A percentile compares a stretch with the other conserved stretches of the same genome.
These are phyloP conservation scores for Mystacides longicornis DNA, from an alignment of 2,888 invertebrate genomes.

Conservation along the genomic window DNA sequence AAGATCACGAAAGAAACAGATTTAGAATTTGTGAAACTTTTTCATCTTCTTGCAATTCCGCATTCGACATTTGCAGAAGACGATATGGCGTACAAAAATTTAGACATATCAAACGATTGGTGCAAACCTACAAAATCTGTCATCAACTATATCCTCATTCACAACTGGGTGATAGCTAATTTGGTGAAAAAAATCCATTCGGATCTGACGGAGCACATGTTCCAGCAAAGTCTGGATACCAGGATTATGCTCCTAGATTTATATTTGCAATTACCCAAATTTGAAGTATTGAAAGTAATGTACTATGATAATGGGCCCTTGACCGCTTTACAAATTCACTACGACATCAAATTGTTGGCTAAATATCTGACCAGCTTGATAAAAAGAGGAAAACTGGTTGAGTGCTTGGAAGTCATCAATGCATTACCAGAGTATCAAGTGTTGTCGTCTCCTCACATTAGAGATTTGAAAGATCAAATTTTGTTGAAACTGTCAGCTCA, in stretches of 20 bases:
- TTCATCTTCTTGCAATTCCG: slow-evolving; percentile 29
- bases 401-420: slow-evolving; percentile 48
- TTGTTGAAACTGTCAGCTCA: slow-evolving; percentile 52
- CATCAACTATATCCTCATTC: slow-evolving; percentile 54
- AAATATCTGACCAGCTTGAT: slow-evolving; percentile 42
- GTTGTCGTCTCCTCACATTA: slow-evolving; percentile 45
- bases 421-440: slow-evolving; percentile 52
- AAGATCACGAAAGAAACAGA: slow-evolving; percentile 30
- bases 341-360: slow-evolving; percentile 47
- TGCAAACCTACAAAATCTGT: slow-evolving; percentile 47
- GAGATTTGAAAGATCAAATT: slow-evolving; percentile 51
- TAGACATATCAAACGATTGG: slow-evolving; percentile 19
- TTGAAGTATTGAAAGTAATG: slow-evolving; percentile 45
- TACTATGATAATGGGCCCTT: slow-evolving; percentile 52
- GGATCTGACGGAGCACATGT: slow-evolving; percentile 42
- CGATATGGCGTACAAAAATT: slow-evolving; percentile 4
- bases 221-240: slow-evolving; percentile 48
- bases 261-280: slow-evolving; percentile 50
- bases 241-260: slow-evolving; percentile 54
- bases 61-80: slow-evolving; percentile 29
- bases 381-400: slow-evolving; percentile 40
- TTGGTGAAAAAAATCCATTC: slow-evolving; percentile 59
- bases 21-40: slow-evolving; percentile 38
- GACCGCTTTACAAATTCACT: slow-evolving; percentile 52
- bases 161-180: slow-evolving; percentile 63